Evolutionary conservation across 2,797 vertebrate species (phyloP).

Genomic region (Pempheris klunzingeri): DNA sequence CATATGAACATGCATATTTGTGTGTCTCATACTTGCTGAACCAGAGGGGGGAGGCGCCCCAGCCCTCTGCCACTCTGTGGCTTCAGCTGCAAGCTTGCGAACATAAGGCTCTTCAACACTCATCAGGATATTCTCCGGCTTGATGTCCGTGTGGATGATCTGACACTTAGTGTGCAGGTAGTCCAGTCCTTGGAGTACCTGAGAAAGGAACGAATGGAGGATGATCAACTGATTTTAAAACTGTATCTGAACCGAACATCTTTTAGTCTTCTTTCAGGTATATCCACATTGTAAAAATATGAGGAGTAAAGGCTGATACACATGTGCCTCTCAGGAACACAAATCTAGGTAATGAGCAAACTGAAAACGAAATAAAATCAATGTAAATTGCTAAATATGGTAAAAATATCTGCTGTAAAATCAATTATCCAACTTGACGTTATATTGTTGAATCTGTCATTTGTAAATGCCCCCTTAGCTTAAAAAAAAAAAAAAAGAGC

Average conservation of each 20-base stretch:
- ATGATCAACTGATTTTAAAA: not conserved
- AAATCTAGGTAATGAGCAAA: not conserved
- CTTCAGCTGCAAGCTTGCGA: slow-evolving; percentile 94
- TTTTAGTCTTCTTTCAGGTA: not conserved
- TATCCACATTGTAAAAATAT: not conserved
- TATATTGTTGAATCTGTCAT: not conserved
- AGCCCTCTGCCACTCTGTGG: slow-evolving; percentile 96
- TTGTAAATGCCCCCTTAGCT: not conserved
- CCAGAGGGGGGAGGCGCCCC: slow-evolving; percentile 97
- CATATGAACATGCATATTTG: not conserved
- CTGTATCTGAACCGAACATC: not conserved
- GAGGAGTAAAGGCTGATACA: not conserved
- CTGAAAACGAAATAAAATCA: not conserved
- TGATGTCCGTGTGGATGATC: slow-evolving; percentile 98
- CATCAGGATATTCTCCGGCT: slow-evolving; percentile 97
- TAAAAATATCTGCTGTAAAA: too few relatives aligned
- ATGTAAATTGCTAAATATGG: not conserved
- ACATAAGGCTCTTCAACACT: slow-evolving; percentile 95
- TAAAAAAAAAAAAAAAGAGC: not conserved
- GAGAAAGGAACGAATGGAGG: slow-evolving; percentile 11
- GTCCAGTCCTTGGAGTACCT: slow-evolving; percentile 98
- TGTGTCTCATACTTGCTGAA: slow-evolving; percentile 90
- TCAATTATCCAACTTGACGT: too few relatives aligned
- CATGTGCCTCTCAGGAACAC: not conserved
- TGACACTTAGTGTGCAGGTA: slow-evolving; percentile 97